phyloP scores from a whole-genome alignment of 2,888 invertebrate genomes.

The Drosophila fulvimacula region DNA sequence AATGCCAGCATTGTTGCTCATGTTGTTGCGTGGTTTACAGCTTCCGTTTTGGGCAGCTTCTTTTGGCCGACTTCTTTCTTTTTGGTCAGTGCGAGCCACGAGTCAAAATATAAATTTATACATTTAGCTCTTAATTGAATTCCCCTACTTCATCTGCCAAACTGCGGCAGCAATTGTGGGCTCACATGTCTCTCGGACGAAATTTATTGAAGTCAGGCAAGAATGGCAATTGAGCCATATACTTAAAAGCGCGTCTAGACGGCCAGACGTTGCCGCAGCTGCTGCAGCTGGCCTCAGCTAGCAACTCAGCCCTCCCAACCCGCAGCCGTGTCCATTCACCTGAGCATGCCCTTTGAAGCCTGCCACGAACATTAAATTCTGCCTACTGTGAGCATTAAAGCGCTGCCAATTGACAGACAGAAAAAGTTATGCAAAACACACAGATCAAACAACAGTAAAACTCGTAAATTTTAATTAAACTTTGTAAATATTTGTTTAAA shows the following conservation, averaged over 20 bases:
- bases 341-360: slow-evolving; percentile 14
- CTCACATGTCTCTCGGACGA: slow-evolving; percentile 30
- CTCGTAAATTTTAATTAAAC: slow-evolving; percentile 45
- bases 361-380: slow-evolving; percentile 24
- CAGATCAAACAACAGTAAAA: slow-evolving; percentile 1
- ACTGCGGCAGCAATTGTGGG: slow-evolving; percentile 41
- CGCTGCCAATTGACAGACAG: slow-evolving; percentile 7
- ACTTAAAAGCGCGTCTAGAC: slow-evolving; percentile 59
- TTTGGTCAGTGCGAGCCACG: slow-evolving; percentile 46
- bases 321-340: slow-evolving; percentile 4
- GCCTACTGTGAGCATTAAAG: slow-evolving; percentile 18
- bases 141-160: slow-evolving; percentile 43
- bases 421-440: not conserved
- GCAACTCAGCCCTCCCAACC: too few relatives aligned
- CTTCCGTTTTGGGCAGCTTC: slow-evolving; percentile 56
- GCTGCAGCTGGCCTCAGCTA: slow-evolving; percentile 24
- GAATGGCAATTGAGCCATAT: slow-evolving; percentile 38
- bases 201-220: slow-evolving; percentile 59
- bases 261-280: slow-evolving; percentile 54
- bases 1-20: slow-evolving; percentile 38
- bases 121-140: slow-evolving; percentile 67
- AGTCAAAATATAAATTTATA: slow-evolving; percentile 46
- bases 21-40: slow-evolving; percentile 35
- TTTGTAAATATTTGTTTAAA: slow-evolving; percentile 43
- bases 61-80: slow-evolving; percentile 17